Percentiles rank a stretch among this genome's conserved stretches.
phyloP scores from a whole-genome alignment of 2,797 vertebrate genomes.

The Lepus oiostolus region DNA sequence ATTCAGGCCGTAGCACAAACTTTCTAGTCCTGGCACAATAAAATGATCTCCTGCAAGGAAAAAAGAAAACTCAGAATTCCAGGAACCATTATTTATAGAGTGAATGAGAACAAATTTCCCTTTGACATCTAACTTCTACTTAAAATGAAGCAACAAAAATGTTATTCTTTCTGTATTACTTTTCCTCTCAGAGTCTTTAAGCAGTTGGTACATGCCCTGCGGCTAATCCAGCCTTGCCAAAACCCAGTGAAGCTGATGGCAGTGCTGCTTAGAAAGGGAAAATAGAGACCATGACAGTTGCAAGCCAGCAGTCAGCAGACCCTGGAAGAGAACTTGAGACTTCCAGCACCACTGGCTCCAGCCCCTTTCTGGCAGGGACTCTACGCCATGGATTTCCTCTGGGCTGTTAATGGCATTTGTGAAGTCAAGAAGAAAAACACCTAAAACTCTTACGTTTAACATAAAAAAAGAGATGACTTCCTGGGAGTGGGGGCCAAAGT shows the following conservation, averaged over 20 bases:
- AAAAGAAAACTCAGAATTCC: neutral
- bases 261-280: neutral
- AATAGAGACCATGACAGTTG: neutral
- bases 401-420: neutral
- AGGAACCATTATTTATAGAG: conserved; percentile 40
- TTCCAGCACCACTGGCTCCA: neutral
- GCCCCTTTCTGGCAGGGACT: neutral
- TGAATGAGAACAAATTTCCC: conserved; percentile 38
- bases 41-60: conserved; percentile 22
- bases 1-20: conserved; percentile 19
- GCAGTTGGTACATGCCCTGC: neutral
- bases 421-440: neutral
- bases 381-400: neutral
- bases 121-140: conserved; percentile 20
- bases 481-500: neutral
- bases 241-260: neutral
- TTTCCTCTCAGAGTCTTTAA: neutral
- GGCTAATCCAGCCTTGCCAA: neutral
- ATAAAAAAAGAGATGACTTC: neutral
- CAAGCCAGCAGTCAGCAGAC: neutral
- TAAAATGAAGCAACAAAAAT: conserved; percentile 3
- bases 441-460: neutral
- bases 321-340: neutral
- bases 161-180: neutral
- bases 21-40: neutral